Percentiles rank a stretch among this genome's conserved stretches.
phyloP scores from a whole-genome alignment of 23 tunicate species.

The Ascidia mentula region DNA sequence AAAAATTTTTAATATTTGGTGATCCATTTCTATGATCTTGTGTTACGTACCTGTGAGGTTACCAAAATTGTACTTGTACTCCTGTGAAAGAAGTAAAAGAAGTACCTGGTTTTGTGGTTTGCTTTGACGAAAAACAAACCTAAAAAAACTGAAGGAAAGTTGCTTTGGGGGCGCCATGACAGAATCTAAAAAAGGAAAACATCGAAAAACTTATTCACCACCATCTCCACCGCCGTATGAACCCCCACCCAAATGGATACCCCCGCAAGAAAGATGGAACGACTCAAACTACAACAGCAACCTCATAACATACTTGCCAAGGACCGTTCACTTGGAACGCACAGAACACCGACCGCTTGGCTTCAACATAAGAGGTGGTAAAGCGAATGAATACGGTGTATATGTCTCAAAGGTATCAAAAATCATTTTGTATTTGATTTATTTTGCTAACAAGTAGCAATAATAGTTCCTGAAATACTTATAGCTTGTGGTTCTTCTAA shows the following conservation, averaged over 20 bases:
- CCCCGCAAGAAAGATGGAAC: conserved; percentile 65
- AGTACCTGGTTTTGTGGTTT: too few species aligned
- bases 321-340: conserved; percentile 44
- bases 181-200: background rate
- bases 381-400: conserved; percentile 77
- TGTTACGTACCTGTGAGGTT: too few species aligned
- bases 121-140: too few species aligned
- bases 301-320: conserved; percentile 59
- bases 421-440: too few species aligned
- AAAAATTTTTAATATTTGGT: too few species aligned
- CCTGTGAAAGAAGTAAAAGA: too few species aligned
- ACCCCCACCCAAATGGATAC: conserved; percentile 84
- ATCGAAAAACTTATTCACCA: background rate
- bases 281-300: conserved; percentile 75
- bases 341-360: conserved; percentile 53
- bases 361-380: conserved; percentile 83
- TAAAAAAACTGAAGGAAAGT: too few species aligned
- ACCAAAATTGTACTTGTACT: too few species aligned
- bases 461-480: background rate
- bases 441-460: too few species aligned
- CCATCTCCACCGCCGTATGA: conserved; percentile 55
- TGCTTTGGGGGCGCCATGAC: too few species aligned
- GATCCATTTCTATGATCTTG: too few species aligned
- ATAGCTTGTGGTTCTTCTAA: background rate
- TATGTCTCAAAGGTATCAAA: conserved; percentile 86